A percentile compares a stretch with the other conserved stretches of the same genome.
phyloP scores from a whole-genome alignment of 2,888 invertebrate genomes.

The Pandemis heparana region DNA sequence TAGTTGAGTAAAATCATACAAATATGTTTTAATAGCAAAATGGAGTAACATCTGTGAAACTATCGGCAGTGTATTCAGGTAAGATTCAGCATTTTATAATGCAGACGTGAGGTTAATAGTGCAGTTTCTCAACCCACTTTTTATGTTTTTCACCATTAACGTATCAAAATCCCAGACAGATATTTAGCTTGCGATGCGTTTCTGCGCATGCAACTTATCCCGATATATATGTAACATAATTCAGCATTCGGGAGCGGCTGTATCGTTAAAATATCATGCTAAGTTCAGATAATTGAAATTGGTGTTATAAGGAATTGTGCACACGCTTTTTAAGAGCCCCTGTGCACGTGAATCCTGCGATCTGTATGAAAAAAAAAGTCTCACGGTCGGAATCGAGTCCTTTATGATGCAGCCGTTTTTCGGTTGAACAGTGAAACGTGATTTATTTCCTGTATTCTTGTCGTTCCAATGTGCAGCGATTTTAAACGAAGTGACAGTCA shows the following conservation, averaged over 20 bases:
- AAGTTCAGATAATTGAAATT: slow-evolving; percentile 25
- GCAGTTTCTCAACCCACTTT: slow-evolving; percentile 72
- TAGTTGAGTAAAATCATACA: slow-evolving; percentile 54
- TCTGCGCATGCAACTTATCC: slow-evolving; percentile 66
- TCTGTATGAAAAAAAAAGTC: slow-evolving; percentile 68
- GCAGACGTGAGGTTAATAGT: slow-evolving; percentile 71
- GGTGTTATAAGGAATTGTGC: slow-evolving; percentile 49
- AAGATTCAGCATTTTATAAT: slow-evolving; percentile 52
- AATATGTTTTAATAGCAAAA: slow-evolving; percentile 62
- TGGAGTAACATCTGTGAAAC: slow-evolving; percentile 58
- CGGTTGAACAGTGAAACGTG: slow-evolving; percentile 62
- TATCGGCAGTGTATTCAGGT: slow-evolving; percentile 58
- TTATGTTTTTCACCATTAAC: slow-evolving; percentile 68
- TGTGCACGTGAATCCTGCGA: slow-evolving; percentile 68
- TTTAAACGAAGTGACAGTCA: slow-evolving; percentile 36
- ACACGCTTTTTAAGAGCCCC: slow-evolving; percentile 58
- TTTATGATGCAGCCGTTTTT: slow-evolving; percentile 61
- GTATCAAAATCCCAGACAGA: slow-evolving; percentile 67
- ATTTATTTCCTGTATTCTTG: slow-evolving; percentile 66
- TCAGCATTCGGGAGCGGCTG: slow-evolving; percentile 48
- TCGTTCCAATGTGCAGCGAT: slow-evolving; percentile 49
- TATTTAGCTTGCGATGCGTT: slow-evolving; percentile 64
- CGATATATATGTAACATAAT: slow-evolving; percentile 56
- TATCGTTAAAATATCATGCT: slow-evolving; percentile 54
- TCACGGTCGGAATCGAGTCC: slow-evolving; percentile 64